phyloP scores from a whole-genome alignment of 1,140 invertebrate genomes.

The Oryctes rhinoceros region DNA sequence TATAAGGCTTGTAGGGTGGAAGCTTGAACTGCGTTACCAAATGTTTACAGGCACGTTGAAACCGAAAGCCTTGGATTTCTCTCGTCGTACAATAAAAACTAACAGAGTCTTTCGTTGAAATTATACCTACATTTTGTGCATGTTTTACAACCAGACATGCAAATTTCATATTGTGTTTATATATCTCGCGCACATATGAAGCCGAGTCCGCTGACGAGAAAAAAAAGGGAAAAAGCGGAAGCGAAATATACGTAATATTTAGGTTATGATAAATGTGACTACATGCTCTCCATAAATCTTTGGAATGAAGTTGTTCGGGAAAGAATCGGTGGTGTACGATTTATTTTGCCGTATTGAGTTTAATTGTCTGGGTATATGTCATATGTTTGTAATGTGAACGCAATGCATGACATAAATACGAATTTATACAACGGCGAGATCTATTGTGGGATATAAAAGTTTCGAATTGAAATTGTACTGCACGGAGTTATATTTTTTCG shows the following conservation, averaged over 20 bases:
- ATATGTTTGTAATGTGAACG: conserved; percentile 11
- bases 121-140: background rate
- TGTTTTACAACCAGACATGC: background rate
- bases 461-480: conserved; percentile 10
- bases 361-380: conserved; percentile 14
- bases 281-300: conserved; percentile 14
- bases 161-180: conserved; percentile 20
- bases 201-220: background rate
- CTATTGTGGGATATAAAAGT: background rate
- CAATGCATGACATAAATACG: conserved; percentile 4
- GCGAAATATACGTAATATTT: conserved; percentile 11
- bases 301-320: conserved; percentile 9
- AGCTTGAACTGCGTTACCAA: background rate
- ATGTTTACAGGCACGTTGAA: conserved; percentile 3
- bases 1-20: conserved; percentile 13
- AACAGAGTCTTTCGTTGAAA: background rate
- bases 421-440: conserved; percentile 18
- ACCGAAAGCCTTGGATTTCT: background rate
- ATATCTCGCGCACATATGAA: background rate
- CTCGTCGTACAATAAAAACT: background rate
- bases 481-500: background rate
- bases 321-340: conserved; percentile 9
- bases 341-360: conserved; percentile 22
- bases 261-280: conserved; percentile 18
- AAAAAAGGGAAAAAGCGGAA: background rate